phyloP scores from a whole-genome alignment of 1,140 invertebrate genomes.

The Adelges cooleyi region DNA sequence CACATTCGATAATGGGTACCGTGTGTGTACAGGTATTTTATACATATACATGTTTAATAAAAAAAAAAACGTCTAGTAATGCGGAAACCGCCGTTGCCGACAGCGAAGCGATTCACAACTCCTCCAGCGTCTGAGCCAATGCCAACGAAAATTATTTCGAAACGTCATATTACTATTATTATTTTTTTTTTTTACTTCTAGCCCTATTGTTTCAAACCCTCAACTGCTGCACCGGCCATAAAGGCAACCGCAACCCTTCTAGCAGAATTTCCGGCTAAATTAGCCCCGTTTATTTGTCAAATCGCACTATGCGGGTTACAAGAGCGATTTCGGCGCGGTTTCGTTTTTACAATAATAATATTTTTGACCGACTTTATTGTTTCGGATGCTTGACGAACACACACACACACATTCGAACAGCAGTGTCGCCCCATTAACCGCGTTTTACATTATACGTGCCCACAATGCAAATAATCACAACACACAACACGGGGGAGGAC shows the following conservation, averaged over 20 bases:
- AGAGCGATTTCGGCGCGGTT: conserved; percentile 6
- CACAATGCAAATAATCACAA: no score
- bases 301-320: no score
- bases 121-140: background rate
- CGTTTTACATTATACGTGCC: no score
- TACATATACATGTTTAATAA: background rate
- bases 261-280: conserved; percentile 16
- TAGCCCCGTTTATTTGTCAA: conserved; percentile 1
- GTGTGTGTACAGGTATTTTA: no score
- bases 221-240: no score
- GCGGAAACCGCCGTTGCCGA: conserved; percentile 7
- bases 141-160: background rate
- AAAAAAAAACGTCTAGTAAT: conserved; percentile 22
- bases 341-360: background rate
- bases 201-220: conserved; percentile 17
- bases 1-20: background rate
- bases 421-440: conserved; percentile 7
- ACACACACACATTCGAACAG: background rate
- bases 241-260: background rate
- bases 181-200: no score
- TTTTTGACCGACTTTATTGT: conserved; percentile 19
- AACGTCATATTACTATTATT: background rate
- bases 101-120: background rate
- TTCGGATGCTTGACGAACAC: background rate
- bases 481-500: no score